Evolutionary conservation across 2,888 invertebrate species (phyloP).

Genomic region (Agrochola lota): DNA sequence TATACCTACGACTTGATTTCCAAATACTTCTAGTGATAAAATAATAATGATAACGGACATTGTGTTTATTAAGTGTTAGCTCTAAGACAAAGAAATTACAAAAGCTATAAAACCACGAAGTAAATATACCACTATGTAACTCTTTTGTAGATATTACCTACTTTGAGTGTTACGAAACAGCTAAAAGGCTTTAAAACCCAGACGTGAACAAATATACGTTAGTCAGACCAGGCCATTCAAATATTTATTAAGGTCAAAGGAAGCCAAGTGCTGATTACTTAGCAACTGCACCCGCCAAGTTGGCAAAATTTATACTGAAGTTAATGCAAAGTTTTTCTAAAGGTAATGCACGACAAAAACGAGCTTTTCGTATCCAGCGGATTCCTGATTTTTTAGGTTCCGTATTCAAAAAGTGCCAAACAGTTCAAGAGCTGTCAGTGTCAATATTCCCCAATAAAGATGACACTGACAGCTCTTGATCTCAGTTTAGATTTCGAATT

Average conservation of each 20-base stretch:
- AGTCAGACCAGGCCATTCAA: constrained; percentile 11
- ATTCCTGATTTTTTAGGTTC: no score
- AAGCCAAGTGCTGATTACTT: constrained; percentile 18
- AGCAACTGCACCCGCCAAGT: constrained; percentile 9
- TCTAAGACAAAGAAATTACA: background rate
- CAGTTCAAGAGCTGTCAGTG: no score
- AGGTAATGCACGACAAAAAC: no score
- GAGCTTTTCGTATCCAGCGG: no score
- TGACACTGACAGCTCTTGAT: no score
- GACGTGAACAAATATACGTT: constrained; percentile 11
- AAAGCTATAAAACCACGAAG: no score
- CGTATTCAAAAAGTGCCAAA: no score
- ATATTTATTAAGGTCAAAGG: constrained; percentile 23
- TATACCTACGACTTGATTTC: background rate
- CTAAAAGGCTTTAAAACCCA: background rate
- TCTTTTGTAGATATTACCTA: background rate
- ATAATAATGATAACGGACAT: background rate
- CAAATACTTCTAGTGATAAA: background rate
- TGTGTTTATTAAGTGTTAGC: background rate
- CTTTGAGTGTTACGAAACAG: background rate
- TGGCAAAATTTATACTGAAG: background rate
- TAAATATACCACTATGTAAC: background rate
- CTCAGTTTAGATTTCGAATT: no score
- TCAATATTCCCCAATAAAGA: no score
- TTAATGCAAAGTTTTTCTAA: background rate